phyloP scores from a whole-genome alignment of 2,797 vertebrate species.

The Yasuhikotakia modesta region DNA sequence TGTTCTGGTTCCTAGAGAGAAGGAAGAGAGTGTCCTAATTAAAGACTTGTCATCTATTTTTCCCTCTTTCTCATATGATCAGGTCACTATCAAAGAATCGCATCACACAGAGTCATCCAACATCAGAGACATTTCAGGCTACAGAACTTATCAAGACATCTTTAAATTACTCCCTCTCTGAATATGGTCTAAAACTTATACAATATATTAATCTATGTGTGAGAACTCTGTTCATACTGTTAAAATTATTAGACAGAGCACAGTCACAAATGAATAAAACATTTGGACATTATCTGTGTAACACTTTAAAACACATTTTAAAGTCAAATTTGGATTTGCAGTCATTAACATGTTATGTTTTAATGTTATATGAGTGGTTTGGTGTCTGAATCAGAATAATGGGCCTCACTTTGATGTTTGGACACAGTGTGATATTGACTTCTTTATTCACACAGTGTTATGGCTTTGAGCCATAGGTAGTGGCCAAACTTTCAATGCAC shows the following conservation, averaged over 20 bases:
- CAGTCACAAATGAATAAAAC: too few relatives aligned
- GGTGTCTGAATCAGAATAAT: neutral
- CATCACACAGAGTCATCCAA: conserved; percentile 11
- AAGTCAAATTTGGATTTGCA: neutral
- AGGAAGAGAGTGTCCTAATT: conserved; percentile 13
- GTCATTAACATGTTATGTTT: neutral
- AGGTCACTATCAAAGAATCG: conserved; percentile 67
- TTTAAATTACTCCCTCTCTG: too few relatives aligned
- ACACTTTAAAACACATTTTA: too few relatives aligned
- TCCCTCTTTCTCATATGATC: conserved; percentile 63
- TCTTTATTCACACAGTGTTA: neutral
- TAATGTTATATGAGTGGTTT: neutral
- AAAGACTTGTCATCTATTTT: conserved; percentile 26
- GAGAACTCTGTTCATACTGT: too few relatives aligned
- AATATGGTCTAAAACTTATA: neutral
- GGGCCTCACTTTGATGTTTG: conserved; percentile 3
- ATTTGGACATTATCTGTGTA: too few relatives aligned
- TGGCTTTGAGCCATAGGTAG: neutral
- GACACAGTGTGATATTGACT: conserved; percentile 30
- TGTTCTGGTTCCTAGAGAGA: conserved; percentile 53
- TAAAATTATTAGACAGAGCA: too few relatives aligned
- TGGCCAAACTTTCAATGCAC: too few relatives aligned
- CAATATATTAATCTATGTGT: too few relatives aligned
- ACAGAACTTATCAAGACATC: neutral
- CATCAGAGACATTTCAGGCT: neutral